Evolutionary conservation across 2,888 invertebrate species (phyloP).

Genomic region (Agrotis clavis): DNA sequence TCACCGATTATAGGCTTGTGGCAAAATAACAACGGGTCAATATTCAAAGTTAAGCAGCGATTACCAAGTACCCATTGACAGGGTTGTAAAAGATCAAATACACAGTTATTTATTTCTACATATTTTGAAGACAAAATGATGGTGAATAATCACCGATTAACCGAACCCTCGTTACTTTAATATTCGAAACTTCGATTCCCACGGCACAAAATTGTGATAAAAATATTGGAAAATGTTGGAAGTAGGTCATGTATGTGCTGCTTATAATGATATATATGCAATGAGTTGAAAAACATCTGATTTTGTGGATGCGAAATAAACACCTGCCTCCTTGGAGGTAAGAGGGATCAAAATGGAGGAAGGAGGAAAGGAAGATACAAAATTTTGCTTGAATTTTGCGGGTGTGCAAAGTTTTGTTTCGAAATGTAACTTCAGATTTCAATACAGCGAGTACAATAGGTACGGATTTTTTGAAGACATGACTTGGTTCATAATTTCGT

Average conservation of each 20-base stretch:
- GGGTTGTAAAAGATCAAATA: not conserved
- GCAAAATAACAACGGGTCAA: not conserved
- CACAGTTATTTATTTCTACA: too few relatives aligned
- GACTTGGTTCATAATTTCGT: not conserved
- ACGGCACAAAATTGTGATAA: constrained; percentile 20
- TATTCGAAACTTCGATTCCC: constrained; percentile 37
- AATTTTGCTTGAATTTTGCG: constrained; percentile 20
- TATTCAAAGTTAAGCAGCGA: not conserved
- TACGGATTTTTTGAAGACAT: not conserved
- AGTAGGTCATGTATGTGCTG: constrained; percentile 44
- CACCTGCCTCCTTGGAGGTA: constrained; percentile 31
- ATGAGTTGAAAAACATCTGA: constrained; percentile 37
- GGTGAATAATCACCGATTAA: constrained; percentile 42
- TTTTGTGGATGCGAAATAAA: constrained; percentile 45
- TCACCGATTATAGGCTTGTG: constrained; percentile 9
- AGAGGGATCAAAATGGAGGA: constrained; percentile 36
- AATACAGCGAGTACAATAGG: too few relatives aligned
- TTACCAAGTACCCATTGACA: not conserved
- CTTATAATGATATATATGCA: constrained; percentile 50
- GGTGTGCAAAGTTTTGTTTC: too few relatives aligned
- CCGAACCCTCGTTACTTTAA: constrained; percentile 44
- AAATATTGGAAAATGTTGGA: constrained; percentile 47
- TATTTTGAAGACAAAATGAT: not conserved
- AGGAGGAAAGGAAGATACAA: constrained; percentile 23
- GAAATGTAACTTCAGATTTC: too few relatives aligned